These are phyloP conservation scores for Gadopsis bispinosus DNA, from an alignment of 2,797 vertebrate genomes.

Conservation along the genomic window DNA sequence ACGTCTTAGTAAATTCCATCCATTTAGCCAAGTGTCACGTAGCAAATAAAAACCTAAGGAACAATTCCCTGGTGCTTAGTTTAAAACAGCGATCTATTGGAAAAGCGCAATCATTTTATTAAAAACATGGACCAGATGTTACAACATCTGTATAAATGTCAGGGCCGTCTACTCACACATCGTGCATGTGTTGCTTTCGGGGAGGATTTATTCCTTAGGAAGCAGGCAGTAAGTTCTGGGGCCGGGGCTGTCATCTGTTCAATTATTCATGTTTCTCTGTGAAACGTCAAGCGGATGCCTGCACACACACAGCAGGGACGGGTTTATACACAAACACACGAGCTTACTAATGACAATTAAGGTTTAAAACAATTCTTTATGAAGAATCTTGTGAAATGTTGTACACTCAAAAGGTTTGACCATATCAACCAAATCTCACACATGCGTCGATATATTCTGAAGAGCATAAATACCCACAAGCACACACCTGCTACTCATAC, in stretches of 20 bases:
- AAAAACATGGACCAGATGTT: constrained; percentile 41
- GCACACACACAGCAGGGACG: background rate
- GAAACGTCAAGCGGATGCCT: background rate
- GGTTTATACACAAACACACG: background rate
- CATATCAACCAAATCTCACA: constrained; percentile 2
- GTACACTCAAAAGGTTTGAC: constrained; percentile 11
- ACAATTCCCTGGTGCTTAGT: constrained; percentile 19
- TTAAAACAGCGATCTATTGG: background rate
- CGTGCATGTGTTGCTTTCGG: background rate
- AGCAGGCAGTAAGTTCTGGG: constrained; percentile 4
- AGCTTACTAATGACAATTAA: background rate
- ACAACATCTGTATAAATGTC: constrained; percentile 34
- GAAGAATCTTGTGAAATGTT: constrained; percentile 11
- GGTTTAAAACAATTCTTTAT: constrained; percentile 21
- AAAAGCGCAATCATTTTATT: constrained; percentile 16
- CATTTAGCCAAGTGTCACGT: background rate
- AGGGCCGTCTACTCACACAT: constrained; percentile 3
- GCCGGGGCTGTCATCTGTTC: background rate
- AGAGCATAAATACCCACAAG: constrained; percentile 16
- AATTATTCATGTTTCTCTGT: background rate
- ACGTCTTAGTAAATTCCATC: background rate
- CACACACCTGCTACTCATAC: constrained; percentile 9
- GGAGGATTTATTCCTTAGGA: background rate
- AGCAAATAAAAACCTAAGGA: constrained; percentile 2
- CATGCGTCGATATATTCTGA: background rate